Conservation (phyloP, 2,113 vertebrate genomes). For the Otocyon megalotis region DNA sequence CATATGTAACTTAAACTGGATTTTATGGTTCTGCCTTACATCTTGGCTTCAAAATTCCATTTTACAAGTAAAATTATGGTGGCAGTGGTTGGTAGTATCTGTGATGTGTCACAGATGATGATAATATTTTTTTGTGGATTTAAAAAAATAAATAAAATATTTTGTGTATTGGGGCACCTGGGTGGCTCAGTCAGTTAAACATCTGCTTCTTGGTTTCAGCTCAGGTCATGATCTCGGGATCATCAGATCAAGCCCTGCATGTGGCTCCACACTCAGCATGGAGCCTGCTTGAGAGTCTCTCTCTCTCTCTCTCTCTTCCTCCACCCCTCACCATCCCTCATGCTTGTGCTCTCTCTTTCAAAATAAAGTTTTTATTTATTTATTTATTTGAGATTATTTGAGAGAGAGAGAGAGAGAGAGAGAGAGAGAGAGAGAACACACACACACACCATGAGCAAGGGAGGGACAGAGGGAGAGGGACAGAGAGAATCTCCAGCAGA, state of each 20-base stretch:
- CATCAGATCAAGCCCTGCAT: background rate
- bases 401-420: background rate
- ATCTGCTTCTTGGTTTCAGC: background rate
- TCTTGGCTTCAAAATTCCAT: background rate
- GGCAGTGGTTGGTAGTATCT: background rate
- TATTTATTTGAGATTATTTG: background rate
- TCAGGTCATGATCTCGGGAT: background rate
- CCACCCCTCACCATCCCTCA: too few relatives aligned
- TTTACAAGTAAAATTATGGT: conserved; percentile 11
- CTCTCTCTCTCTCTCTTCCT: background rate
- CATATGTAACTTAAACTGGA: conserved; percentile 9
- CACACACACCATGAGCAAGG: background rate
- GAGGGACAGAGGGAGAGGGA: too few relatives aligned
- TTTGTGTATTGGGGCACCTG: background rate
- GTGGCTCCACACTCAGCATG: background rate
- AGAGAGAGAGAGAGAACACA: background rate
- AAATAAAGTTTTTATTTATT: background rate
- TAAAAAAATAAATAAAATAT: background rate
- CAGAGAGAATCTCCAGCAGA: background rate
- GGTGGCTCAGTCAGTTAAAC: background rate
- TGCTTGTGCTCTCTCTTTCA: background rate
- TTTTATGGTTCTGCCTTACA: background rate
- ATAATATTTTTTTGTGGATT: background rate
- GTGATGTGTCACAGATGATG: background rate
- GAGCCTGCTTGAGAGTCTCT: background rate